Conservation (phyloP, 37 sponge, comb jelly and placozoan species). For the Diacarnus erythraeanus region DNA sequence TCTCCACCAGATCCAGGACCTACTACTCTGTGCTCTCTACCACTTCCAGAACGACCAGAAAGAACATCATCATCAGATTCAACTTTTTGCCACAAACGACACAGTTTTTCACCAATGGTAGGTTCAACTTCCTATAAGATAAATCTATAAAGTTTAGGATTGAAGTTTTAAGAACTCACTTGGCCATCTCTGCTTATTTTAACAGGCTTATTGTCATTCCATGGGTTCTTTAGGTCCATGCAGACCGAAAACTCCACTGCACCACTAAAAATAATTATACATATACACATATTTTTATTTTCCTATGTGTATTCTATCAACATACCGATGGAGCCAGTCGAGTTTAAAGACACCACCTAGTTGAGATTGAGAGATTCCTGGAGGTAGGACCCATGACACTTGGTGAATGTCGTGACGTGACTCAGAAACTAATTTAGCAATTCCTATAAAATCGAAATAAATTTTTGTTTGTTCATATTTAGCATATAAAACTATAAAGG, state of each 20-base stretch:
- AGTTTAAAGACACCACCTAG: conserved; percentile 84
- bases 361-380: conserved; percentile 62
- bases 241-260: conserved; percentile 74
- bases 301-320: neutral
- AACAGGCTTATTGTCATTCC: conserved; percentile 98
- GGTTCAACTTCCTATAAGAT: conserved; percentile 81
- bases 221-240: conserved; percentile 91
- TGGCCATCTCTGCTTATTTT: conserved; percentile 97
- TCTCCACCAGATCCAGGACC: neutral
- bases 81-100: conserved; percentile 69
- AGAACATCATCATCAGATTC: conserved; percentile 24
- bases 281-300: neutral
- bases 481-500: neutral
- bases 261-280: conserved; percentile 67
- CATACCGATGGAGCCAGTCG: conserved; percentile 88
- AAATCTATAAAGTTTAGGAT: neutral
- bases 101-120: conserved; percentile 81
- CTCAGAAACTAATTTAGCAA: conserved; percentile 75
- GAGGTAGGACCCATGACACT: conserved; percentile 80
- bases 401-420: conserved; percentile 65
- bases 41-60: conserved; percentile 4
- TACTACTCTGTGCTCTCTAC: neutral
- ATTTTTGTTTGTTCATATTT: neutral
- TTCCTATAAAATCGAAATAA: conserved; percentile 23
- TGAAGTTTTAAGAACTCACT: conserved; percentile 30